Base-by-base conservation (phyloP, 2,797 vertebrate genomes). In the Lepus oiostolus region DNA sequence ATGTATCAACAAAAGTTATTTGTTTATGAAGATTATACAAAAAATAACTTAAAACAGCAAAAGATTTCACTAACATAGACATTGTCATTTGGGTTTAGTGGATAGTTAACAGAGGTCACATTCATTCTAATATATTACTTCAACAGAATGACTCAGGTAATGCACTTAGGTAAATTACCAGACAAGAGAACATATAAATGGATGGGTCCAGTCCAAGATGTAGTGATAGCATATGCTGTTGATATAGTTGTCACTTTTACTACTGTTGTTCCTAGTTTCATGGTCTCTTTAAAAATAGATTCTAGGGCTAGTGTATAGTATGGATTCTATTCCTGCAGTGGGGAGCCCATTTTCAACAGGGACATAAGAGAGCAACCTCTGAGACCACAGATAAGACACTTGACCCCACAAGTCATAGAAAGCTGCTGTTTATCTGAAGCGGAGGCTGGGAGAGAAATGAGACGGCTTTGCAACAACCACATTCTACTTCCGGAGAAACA, bases 331-430 rank as follows among this genome's bases (percentile, higher is more conserved):
- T 93, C 52, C 67, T 54, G 8, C 4, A 89, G 50, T 35, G 63
- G 54, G n/a, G 52, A 92, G 52, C 13, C 82, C 70, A 30, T 88
- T 95, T 92, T 72, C 93, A 92, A 85, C 68, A 85, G 85, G 93
- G 90, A 96, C 92, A 94, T 96, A 81, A 89, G 89, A 93, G 68
- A 93, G 80, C n/a, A 68, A 83, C 71, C 32, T 90, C 26, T 26
- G 58, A 93, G 54, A 67, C 91, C 92, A 72, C 68, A 95, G 95
- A 92, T 63, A 84, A 89, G 96, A 96, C 54, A 52, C 79, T 16
- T 95, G 84, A 85, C 90, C 80, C 65, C 80, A 30, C 1, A 35
- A 90, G 86, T 21, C 90, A 94, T 71, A 50, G 60, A 92, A 67
- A 52, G 63, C 35, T 24, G 47, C 80, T 58, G 52, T 95, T 90